These are phyloP conservation scores for Mesocricetus auratus DNA, from an alignment of 2,113 vertebrate species.

Conservation along the genomic window DNA sequence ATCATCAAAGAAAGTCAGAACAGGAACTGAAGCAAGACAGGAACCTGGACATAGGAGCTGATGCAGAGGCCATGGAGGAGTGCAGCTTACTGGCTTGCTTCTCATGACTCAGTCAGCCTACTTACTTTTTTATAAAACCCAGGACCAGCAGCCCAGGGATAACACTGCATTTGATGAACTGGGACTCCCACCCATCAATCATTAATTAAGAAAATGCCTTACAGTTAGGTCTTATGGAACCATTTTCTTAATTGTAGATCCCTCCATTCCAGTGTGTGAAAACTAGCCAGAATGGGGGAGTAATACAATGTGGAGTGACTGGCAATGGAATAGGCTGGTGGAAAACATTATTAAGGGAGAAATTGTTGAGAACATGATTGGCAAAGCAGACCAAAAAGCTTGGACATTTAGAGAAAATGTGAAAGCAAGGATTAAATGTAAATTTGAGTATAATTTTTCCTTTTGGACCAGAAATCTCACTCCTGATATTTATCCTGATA, in stretches of 20 bases:
- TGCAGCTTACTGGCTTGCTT: not conserved
- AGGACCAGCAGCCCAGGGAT: not conserved
- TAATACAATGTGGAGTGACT: not conserved
- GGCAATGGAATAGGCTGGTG: not conserved
- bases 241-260: not conserved
- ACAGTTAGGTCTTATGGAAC: not conserved
- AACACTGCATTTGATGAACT: not conserved
- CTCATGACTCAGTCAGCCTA: not conserved
- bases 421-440: not conserved
- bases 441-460: not conserved
- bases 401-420: not conserved
- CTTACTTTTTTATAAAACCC: not conserved
- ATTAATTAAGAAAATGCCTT: not conserved
- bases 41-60: not conserved
- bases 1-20: not conserved
- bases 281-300: not conserved
- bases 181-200: not conserved
- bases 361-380: not conserved
- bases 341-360: not conserved
- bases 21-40: not conserved
- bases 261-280: not conserved
- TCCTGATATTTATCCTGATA: not conserved
- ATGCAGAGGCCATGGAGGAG: not conserved
- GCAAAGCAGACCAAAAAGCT: not conserved
- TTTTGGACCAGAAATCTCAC: not conserved